Percentiles rank a stretch among this genome's conserved stretches.
Conservation (phyloP, 1,140 invertebrate species). For the Rhyzopertha dominica region DNA sequence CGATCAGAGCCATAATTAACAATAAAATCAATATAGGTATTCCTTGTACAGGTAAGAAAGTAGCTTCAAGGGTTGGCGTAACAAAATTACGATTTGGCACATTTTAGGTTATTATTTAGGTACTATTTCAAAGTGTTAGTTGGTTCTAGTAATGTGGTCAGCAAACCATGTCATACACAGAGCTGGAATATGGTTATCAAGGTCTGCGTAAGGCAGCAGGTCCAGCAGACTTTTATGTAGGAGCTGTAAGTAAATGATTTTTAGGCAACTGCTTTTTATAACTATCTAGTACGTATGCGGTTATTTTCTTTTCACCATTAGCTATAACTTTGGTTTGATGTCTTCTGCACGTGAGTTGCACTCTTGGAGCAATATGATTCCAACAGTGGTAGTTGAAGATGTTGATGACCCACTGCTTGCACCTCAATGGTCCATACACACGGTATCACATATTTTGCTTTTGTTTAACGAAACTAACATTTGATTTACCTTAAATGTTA, state of each 20-base stretch:
- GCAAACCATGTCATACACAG: conserved; percentile 89
- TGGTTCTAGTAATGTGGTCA: too few species aligned
- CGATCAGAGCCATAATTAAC: too few species aligned
- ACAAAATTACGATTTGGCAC: too few species aligned
- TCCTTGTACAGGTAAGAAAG: too few species aligned
- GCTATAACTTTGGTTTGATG: conserved; percentile 2
- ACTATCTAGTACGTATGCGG: not conserved
- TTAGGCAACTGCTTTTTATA: not conserved
- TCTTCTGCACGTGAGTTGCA: conserved; percentile 4
- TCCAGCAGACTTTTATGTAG: conserved; percentile 55
- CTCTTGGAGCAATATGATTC: conserved; percentile 26
- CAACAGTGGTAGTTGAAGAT: conserved; percentile 47
- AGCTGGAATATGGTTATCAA: conserved; percentile 85
- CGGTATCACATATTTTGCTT: too few species aligned
- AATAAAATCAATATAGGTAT: too few species aligned
- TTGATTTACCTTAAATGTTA: too few species aligned
- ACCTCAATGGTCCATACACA: too few species aligned
- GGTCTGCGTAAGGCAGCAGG: conserved; percentile 61
- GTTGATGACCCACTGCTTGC: conserved; percentile 42
- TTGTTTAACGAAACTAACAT: too few species aligned
- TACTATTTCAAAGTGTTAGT: too few species aligned
- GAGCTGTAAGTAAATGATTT: conserved; percentile 40
- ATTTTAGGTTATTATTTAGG: too few species aligned
- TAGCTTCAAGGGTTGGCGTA: too few species aligned
- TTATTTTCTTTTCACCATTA: conserved; percentile 9